phyloP scores from a whole-genome alignment of 2,888 invertebrate genomes.

The Frankliniella fusca region DNA sequence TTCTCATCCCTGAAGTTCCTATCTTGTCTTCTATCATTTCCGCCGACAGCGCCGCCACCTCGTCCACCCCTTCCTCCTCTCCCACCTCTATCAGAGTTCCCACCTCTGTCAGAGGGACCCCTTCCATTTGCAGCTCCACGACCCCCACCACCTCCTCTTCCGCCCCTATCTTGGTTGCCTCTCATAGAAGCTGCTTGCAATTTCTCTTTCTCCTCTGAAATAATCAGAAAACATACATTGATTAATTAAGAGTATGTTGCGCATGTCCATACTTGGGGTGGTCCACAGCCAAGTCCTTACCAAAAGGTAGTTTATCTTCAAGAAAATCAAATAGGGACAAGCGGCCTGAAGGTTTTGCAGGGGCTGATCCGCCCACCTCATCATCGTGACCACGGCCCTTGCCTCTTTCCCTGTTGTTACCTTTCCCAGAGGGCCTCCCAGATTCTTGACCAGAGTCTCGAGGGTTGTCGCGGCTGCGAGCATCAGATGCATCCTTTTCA shows the following conservation, averaged over 20 bases:
- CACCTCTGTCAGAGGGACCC: constrained; percentile 25
- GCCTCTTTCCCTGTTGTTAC: constrained; percentile 55
- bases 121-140: constrained; percentile 26
- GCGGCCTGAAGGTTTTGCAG: constrained; percentile 67
- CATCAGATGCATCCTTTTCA: neutral
- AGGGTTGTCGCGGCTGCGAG: constrained; percentile 27
- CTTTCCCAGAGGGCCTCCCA: constrained; percentile 41
- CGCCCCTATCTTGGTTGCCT: constrained; percentile 25
- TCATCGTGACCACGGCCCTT: constrained; percentile 38
- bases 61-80: constrained; percentile 32
- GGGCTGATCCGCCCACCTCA: constrained; percentile 33
- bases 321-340: constrained; percentile 78
- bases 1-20: constrained; percentile 12
- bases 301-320: constrained; percentile 66
- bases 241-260: constrained; percentile 2
- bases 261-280: neutral
- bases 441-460: constrained; percentile 45
- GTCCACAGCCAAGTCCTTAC: neutral
- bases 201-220: constrained; percentile 31
- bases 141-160: constrained; percentile 30
- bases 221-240: constrained; percentile 22
- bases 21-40: neutral
- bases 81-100: constrained; percentile 28
- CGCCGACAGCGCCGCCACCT: constrained; percentile 28
- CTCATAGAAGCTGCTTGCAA: constrained; percentile 16